Conservation (phyloP, 2,797 vertebrate genomes). For the Alauda arvensis region DNA sequence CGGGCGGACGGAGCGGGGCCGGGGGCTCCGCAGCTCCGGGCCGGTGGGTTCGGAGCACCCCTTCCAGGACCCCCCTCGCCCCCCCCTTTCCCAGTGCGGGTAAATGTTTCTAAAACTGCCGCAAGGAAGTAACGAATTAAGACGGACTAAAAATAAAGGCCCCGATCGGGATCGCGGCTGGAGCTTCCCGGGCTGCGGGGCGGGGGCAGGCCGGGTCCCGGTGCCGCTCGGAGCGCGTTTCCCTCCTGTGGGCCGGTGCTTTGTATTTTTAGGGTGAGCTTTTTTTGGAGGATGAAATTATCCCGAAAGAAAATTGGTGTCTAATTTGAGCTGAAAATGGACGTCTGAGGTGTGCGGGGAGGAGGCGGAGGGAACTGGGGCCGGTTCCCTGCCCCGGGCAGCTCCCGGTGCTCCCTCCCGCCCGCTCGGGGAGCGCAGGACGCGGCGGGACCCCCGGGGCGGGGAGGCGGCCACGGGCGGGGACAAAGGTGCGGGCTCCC, state of each 20-base stretch:
- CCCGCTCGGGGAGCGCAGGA: neutral
- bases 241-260: neutral
- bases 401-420: neutral
- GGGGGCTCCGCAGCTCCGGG: neutral
- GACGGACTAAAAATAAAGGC: conserved; percentile 42
- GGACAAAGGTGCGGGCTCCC: conserved; percentile 25
- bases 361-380: neutral
- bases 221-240: neutral
- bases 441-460: neutral
- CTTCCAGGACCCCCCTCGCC: neutral
- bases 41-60: neutral
- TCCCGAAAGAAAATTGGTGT: neutral
- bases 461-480: neutral
- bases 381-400: neutral
- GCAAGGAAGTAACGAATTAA: conserved; percentile 14
- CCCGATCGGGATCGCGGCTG: conserved; percentile 9
- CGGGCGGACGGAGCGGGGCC: neutral
- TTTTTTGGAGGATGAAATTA: conserved; percentile 21
- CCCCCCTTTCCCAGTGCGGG: neutral
- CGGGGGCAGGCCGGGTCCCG: neutral
- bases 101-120: neutral
- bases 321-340: conserved; percentile 20
- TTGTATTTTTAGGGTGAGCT: conserved; percentile 34
- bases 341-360: neutral
- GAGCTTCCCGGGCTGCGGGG: neutral